Base-by-base conservation (phyloP, 2,113 vertebrate genomes). In the Campylorhamphus procurvoides region DNA sequence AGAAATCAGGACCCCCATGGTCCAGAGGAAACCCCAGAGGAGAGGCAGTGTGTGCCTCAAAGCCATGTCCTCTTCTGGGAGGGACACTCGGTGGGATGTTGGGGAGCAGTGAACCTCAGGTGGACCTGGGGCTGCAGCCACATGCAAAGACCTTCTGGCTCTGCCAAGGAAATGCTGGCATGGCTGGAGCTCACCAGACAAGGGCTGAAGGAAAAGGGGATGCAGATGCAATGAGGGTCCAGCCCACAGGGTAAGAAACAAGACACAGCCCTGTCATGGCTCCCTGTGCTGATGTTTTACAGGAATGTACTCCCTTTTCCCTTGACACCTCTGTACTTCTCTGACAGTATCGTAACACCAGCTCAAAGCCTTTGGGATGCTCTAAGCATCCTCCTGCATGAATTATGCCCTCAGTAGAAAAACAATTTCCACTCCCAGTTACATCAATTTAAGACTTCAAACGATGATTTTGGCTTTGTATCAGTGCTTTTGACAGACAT, bases 331-430 rank as follows among this genome's bases (percentile, higher is more conserved):
- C 56, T 64, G 66, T 52, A 3, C 47, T 68, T 86, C 55, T 7
- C 64, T 84, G 92, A 22, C 33, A 58, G 72, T 13, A 33, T 35
- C 7, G 2, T 62, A 83, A 83, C 16, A 9, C 67, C 6, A 58
- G 35, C 72, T 33, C 35, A 39, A 93, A 94, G 79, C 64, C 47
- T 90, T 82, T 49, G 49, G 82, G 62, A 89, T 93, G 78, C 90
- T 64, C 3, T n/a, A 52, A 87, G 44, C 78, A 68, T 90, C 85
- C 58, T 88, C 22, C 67, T 83, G 88, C 63, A 72, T 74, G 79
- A 94, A 69, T 90, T 92, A 93, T 73, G 62, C 33, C 50, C 72
- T 69, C 90, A 83, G 74, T 94, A 84, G 83, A 92, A 95, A 94
- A 69, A 0, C 40, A 58, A 88, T 90, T 92, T 94, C 85, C 62